A percentile compares a stretch with the other conserved stretches of the same genome.
These are phyloP conservation scores for Calcarius ornatus DNA, from an alignment of 2,113 vertebrate genomes.

Conservation along the genomic window DNA sequence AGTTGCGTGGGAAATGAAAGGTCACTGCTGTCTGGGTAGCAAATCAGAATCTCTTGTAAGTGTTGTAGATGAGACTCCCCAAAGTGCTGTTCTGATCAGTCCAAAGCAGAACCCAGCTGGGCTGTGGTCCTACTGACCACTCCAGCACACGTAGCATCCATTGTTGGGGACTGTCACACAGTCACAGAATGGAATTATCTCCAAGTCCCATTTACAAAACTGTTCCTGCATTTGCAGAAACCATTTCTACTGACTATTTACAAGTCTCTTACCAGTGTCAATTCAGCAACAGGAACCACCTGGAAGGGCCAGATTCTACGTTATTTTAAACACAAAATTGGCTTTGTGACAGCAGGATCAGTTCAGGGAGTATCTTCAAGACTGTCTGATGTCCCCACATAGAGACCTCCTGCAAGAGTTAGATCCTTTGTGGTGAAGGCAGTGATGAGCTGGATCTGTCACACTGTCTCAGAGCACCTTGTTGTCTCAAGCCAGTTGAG, in stretches of 20 bases:
- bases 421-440: not conserved
- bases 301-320: not conserved
- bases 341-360: not conserved
- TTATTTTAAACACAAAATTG: not conserved
- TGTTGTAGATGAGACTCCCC: not conserved
- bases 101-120: not conserved
- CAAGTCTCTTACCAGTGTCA: not conserved
- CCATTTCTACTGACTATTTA: not conserved
- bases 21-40: not conserved
- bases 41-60: not conserved
- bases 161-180: not conserved
- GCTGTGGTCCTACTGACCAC: not conserved
- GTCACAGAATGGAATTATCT: not conserved
- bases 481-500: not conserved
- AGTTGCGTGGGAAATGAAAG: not conserved
- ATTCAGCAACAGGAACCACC: not conserved
- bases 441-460: not conserved
- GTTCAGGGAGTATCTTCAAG: not conserved
- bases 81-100: not conserved
- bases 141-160: not conserved
- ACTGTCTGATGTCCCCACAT: not conserved
- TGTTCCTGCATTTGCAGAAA: not conserved
- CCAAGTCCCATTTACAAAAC: not conserved
- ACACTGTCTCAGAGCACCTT: not conserved
- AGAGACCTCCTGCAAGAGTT: not conserved